These are phyloP conservation scores for Chironomus riparius DNA, from an alignment of 2,888 invertebrate species.

Conservation along the genomic window DNA sequence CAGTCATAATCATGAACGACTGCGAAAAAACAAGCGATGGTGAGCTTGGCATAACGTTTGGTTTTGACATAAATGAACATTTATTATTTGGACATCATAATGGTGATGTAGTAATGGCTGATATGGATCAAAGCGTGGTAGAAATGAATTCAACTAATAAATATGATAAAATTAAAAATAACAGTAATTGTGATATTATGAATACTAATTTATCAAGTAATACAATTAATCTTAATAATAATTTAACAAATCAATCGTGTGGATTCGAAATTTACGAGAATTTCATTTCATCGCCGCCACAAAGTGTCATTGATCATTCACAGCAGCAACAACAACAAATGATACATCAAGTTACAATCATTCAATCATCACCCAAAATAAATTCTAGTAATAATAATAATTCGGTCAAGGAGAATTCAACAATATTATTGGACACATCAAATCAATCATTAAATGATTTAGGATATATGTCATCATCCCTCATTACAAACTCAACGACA, in stretches of 20 bases:
- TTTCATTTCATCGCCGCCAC: not conserved
- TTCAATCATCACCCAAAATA: not conserved
- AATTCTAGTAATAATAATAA: slow-evolving; percentile 7
- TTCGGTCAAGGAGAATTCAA: not conserved
- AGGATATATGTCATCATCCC: slow-evolving; percentile 22
- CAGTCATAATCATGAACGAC: slow-evolving; percentile 64
- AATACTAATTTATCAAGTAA: slow-evolving; percentile 26
- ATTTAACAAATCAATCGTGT: slow-evolving; percentile 15
- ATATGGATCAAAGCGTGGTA: not conserved
- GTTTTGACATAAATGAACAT: slow-evolving; percentile 69
- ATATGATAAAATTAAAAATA: slow-evolving; percentile 15
- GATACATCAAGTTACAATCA: slow-evolving; percentile 30
- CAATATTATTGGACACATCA: not conserved
- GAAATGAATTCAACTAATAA: not conserved
- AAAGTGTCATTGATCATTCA: not conserved
- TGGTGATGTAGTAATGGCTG: slow-evolving; percentile 19
- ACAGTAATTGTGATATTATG: slow-evolving; percentile 27
- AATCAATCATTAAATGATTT: slow-evolving; percentile 13
- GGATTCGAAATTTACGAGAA: slow-evolving; percentile 1
- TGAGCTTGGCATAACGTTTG: slow-evolving; percentile 60
- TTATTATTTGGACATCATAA: slow-evolving; percentile 48
- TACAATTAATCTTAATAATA: slow-evolving; percentile 8
- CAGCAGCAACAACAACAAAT: not conserved
- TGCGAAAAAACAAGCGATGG: slow-evolving; percentile 29
- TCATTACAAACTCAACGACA: slow-evolving; percentile 7